Percentiles rank a stretch among this genome's conserved stretches.
Evolutionary conservation across 2,113 vertebrate species (phyloP).

Genomic region (Chrysochloris asiatica): DNA sequence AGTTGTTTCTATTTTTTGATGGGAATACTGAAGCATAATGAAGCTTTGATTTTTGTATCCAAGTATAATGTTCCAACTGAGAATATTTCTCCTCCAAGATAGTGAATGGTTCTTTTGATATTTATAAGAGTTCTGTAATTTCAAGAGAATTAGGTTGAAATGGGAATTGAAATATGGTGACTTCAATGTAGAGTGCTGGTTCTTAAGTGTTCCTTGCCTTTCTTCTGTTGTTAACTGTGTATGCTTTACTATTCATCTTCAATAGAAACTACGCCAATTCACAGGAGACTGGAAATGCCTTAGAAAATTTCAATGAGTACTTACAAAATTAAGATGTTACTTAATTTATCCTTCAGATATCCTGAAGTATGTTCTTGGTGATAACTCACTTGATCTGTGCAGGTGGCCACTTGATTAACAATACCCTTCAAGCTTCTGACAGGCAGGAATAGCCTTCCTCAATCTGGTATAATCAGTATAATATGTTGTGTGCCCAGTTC

Average conservation of each 20-base stretch:
- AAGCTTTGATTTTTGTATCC: conserved; percentile 54
- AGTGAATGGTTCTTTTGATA: conserved; percentile 61
- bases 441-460: not conserved
- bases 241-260: conserved; percentile 41
- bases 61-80: conserved; percentile 29
- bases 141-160: conserved; percentile 55
- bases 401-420: conserved; percentile 68
- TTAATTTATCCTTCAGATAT: not conserved
- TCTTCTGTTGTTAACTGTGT: conserved; percentile 45
- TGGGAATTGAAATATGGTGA: not conserved
- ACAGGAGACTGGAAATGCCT: conserved; percentile 52
- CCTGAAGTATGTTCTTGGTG: not conserved
- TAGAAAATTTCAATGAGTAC: conserved; percentile 58
- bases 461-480: not conserved
- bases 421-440: conserved; percentile 5
- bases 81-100: conserved; percentile 51
- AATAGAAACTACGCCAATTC: conserved; percentile 61
- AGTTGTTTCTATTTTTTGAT: conserved; percentile 40
- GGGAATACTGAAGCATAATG: conserved; percentile 14
- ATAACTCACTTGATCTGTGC: not conserved
- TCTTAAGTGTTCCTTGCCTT: conserved; percentile 55
- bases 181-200: conserved; percentile 39
- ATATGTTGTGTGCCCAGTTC: not conserved
- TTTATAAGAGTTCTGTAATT: conserved; percentile 70
- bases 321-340: conserved; percentile 68